A percentile compares a stretch with the other conserved stretches of the same genome.
Evolutionary conservation across 2,797 vertebrate species (phyloP).

Genomic region (Ficedula albicollis): DNA sequence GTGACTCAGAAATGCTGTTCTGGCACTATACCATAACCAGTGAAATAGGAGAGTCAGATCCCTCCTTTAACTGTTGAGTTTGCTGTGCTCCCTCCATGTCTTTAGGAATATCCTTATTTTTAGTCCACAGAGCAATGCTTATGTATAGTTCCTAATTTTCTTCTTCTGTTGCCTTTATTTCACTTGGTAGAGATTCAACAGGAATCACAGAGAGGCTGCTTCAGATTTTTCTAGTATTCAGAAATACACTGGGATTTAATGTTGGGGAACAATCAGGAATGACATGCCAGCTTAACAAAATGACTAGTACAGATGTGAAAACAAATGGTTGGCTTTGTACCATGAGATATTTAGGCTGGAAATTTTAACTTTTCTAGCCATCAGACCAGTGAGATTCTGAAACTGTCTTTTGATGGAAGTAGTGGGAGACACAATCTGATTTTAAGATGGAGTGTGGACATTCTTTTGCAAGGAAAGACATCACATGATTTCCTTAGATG

Average conservation of each 20-base stretch:
- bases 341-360: not conserved
- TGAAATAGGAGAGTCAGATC: not conserved
- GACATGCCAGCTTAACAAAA: not conserved
- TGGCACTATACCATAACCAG: not conserved
- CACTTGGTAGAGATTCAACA: not conserved
- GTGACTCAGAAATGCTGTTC: not conserved
- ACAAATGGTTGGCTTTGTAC: not conserved
- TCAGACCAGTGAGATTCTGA: not conserved
- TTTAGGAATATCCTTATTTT: not conserved
- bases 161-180: not conserved
- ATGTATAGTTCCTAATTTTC: not conserved
- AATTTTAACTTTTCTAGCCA: not conserved
- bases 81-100: not conserved
- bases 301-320: not conserved
- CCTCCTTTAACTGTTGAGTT: not conserved
- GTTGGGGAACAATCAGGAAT: not conserved
- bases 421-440: not conserved
- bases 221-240: not conserved
- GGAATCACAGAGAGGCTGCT: not conserved
- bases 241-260: not conserved
- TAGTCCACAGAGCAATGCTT: not conserved
- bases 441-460: not conserved
- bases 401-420: not conserved
- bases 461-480: not conserved
- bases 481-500: not conserved